Conservation (phyloP, 1,140 invertebrate species). For the Drosophila serrata region DNA sequence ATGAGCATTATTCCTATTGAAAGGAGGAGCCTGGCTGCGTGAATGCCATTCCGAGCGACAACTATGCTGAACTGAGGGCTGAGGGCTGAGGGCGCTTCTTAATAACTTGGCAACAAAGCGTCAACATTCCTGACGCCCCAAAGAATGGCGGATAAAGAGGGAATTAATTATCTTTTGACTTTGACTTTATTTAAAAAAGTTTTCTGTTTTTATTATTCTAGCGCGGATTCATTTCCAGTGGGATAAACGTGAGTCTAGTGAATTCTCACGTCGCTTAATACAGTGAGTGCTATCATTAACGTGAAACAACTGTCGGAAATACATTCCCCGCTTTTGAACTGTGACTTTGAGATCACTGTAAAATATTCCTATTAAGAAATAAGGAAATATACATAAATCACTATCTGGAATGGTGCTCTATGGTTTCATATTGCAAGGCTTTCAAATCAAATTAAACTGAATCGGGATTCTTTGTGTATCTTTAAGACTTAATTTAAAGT, state of each 20-base stretch:
- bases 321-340: conserved; percentile 4
- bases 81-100: conserved; percentile 19
- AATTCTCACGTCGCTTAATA: conserved; percentile 36
- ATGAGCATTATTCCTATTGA: conserved; percentile 37
- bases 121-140: conserved; percentile 24
- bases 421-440: background rate
- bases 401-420: background rate
- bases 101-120: conserved; percentile 56
- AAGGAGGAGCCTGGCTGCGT: conserved; percentile 3
- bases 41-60: conserved; percentile 3
- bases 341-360: background rate
- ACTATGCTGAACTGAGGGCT: conserved; percentile 25
- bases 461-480: background rate
- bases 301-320: conserved; percentile 10
- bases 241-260: conserved; percentile 1
- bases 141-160: conserved; percentile 33
- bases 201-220: conserved; percentile 19
- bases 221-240: conserved; percentile 15
- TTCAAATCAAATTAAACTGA: too few relatives aligned
- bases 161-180: conserved; percentile 72
- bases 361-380: background rate
- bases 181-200: conserved; percentile 65
- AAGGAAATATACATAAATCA: background rate
- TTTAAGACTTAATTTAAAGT: too few relatives aligned
- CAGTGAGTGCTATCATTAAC: background rate